phyloP scores from a whole-genome alignment of 2,888 invertebrate species.

The Fragum whitleyi region DNA sequence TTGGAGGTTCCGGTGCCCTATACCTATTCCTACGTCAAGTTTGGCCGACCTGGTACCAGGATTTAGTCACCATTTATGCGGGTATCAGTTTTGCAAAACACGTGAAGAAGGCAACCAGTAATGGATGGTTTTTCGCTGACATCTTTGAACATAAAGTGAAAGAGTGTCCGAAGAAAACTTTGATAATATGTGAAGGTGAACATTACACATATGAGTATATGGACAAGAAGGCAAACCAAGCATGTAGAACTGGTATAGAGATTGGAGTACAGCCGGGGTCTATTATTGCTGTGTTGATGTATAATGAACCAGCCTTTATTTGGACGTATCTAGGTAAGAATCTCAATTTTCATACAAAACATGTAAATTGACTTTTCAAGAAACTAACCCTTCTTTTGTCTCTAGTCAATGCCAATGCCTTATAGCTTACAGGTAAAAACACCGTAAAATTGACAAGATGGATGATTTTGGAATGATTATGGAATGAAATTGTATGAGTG shows the following conservation, averaged over 20 bases:
- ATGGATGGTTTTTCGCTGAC: conserved; percentile 51
- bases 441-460: too few species aligned
- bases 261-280: conserved; percentile 58
- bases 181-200: conserved; percentile 65
- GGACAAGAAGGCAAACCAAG: conserved; percentile 74
- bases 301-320: conserved; percentile 58
- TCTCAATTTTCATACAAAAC: too few species aligned
- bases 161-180: conserved; percentile 51
- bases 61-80: conserved; percentile 49
- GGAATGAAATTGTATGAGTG: too few species aligned
- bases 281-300: conserved; percentile 51
- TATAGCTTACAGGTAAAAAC: too few species aligned
- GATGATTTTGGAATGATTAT: too few species aligned
- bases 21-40: conserved; percentile 36
- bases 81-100: conserved; percentile 46
- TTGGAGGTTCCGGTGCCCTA: conserved; percentile 21
- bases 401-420: too few species aligned
- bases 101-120: neutral
- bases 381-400: too few species aligned
- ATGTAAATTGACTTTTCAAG: too few species aligned
- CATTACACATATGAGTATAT: conserved; percentile 67
- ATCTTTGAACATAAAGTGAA: conserved; percentile 55
- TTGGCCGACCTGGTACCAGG: conserved; percentile 47
- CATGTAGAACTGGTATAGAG: conserved; percentile 62
- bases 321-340: conserved; percentile 63